Percentiles rank a stretch among this genome's conserved stretches.
These are phyloP conservation scores for Drosophila parabipectinata DNA, from an alignment of 1,140 invertebrate species.

Conservation along the genomic window DNA sequence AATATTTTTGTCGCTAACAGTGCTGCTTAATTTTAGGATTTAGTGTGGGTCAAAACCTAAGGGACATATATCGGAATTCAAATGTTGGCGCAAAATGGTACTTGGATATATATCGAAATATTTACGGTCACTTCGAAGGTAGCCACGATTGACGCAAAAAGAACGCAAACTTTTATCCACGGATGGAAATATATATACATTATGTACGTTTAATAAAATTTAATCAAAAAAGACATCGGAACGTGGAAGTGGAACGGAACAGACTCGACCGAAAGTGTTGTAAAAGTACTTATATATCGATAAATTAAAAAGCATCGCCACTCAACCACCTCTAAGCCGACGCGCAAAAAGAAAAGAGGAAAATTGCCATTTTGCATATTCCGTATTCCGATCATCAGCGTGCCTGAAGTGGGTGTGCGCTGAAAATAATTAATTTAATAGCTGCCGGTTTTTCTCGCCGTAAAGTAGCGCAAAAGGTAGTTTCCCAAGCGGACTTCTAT, in stretches of 20 bases:
- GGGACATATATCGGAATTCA: not conserved
- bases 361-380: constrained; percentile 13
- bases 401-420: constrained; percentile 15
- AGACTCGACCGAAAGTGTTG: not conserved
- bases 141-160: not conserved
- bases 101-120: too few relatives aligned
- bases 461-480: not conserved
- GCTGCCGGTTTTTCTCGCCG: not conserved
- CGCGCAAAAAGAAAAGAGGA: constrained; percentile 63
- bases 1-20: too few relatives aligned
- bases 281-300: not conserved
- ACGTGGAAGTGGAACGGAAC: not conserved
- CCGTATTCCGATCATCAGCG: constrained; percentile 29
- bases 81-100: not conserved
- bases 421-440: not conserved
- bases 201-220: too few relatives aligned
- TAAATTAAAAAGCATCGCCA: not conserved
- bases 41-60: too few relatives aligned
- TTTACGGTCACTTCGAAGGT: not conserved
- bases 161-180: too few relatives aligned
- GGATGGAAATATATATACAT: too few relatives aligned
- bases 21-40: too few relatives aligned
- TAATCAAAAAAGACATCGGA: not conserved
- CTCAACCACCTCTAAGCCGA: constrained; percentile 38
- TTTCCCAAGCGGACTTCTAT: not conserved